Percentiles rank a stretch among this genome's conserved stretches.
phyloP scores from a whole-genome alignment of 2,888 invertebrate species.

The Tolmerus cingulatus region DNA sequence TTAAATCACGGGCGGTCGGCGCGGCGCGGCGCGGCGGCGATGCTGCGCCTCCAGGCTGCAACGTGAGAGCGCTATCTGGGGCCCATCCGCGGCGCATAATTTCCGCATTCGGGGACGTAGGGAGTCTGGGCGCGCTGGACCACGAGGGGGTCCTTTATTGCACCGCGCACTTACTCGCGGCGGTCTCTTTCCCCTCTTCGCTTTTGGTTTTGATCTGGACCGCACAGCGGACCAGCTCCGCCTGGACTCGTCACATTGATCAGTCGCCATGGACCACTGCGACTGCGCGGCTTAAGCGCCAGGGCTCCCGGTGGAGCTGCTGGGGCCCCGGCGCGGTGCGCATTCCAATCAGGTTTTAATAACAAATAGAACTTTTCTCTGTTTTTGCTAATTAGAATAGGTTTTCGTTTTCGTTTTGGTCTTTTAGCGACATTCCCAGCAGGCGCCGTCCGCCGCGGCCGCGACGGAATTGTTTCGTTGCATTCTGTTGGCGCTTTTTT shows the following conservation, averaged over 20 bases:
- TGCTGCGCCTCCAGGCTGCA: not conserved
- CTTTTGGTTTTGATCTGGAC: not conserved
- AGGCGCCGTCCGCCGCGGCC: slow-evolving; percentile 30
- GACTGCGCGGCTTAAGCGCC: not conserved
- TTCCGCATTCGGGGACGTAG: slow-evolving; percentile 10
- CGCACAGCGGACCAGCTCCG: not conserved
- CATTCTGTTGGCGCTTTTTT: slow-evolving; percentile 37
- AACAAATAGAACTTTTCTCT: slow-evolving; percentile 33
- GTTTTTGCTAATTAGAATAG: slow-evolving; percentile 30
- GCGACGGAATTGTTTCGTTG: slow-evolving; percentile 5
- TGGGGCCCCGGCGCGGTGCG: not conserved
- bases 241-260: slow-evolving; percentile 16
- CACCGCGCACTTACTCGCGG: not conserved
- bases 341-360: slow-evolving; percentile 33
- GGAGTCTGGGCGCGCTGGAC: not conserved
- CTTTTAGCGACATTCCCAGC: slow-evolving; percentile 17
- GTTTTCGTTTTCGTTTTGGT: not conserved
- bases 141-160: slow-evolving; percentile 3
- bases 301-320: not conserved
- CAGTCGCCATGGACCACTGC: not conserved
- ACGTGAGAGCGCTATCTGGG: not conserved
- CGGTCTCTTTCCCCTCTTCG: not conserved
- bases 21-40: not conserved
- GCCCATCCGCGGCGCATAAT: not conserved
- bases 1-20: not conserved